Base-by-base conservation (phyloP, 37 sponge, comb jelly and placozoan species). In the Diacarnus erythraeanus region DNA sequence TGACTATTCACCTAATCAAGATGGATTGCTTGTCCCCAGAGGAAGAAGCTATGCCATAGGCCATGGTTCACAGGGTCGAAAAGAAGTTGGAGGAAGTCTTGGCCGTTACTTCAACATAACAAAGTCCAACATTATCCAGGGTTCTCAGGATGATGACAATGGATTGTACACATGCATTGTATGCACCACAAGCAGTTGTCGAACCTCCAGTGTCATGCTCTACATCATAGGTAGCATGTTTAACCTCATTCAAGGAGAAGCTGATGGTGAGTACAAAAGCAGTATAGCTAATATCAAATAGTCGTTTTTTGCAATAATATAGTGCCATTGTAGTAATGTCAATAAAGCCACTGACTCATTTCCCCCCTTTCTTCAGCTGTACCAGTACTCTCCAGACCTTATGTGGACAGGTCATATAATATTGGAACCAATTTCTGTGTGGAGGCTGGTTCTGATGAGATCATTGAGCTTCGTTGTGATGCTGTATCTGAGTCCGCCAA, bases 381-480 rank as follows among this genome's bases (percentile, higher is more conserved):
- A 12, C 51, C 51, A 47, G 12, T 12, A 15, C 6, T 15, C 10
- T 15, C 51, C 12, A 12, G 12, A 12, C 51, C 12, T 47, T n/a
- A n/a, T n/a, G 12, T 12, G 51, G 51, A 47, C 10, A 47, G 12
- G 12, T 47, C 51, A 6, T 63, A 63, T 63, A 6, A 27, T 27
- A 25, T 63, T 63, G 64, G 64, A 63, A 27, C 64, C 26, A 25
- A 63, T 63, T 63, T 63, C 31, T 63, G 64, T 63, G 64, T 63
- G 64, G 31, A 63, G 26, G 30, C 30, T 25, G 31, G 20, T 63
- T 63, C 64, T 6, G 20, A 63, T 23, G 64, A 63, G 8, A 63
- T 6, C 17, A 63, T 63, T 15, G n/a, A 20, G 20, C 64, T 63
- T 4, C 26, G 64, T 25, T 63, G 64, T 27, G 64, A 6, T 27